These are phyloP conservation scores for Ctenodactylus gundi DNA, from an alignment of 2,113 vertebrate species.

Conservation along the genomic window DNA sequence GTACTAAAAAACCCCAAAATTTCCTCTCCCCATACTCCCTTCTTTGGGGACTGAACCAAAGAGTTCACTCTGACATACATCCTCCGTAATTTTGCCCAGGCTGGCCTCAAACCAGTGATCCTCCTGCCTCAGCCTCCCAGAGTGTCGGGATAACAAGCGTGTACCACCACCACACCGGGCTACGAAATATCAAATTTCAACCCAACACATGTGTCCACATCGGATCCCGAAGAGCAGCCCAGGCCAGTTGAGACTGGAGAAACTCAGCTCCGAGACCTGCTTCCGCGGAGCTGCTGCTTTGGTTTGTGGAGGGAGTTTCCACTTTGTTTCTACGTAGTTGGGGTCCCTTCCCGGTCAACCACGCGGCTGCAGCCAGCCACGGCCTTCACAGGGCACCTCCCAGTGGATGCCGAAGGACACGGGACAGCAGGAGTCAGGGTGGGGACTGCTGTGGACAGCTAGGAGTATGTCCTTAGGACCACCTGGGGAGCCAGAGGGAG, in stretches of 20 bases:
- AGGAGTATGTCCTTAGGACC: conserved; percentile 38
- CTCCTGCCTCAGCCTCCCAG: no score
- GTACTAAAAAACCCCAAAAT: no score
- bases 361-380: conserved; percentile 67
- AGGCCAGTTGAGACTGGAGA: neutral
- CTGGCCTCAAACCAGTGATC: no score
- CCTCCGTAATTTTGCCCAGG: no score
- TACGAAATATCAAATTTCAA: no score
- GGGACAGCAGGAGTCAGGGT: conserved; percentile 77
- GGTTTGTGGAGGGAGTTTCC: no score
- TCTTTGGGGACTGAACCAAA: no score
- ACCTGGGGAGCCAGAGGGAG: conserved; percentile 3
- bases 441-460: conserved; percentile 74
- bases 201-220: no score
- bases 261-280: conserved; percentile 57
- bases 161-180: no score
- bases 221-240: accelerated
- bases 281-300: neutral
- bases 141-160: no score
- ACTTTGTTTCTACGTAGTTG: neutral
- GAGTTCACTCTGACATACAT: no score
- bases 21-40: no score
- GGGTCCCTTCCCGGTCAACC: conserved; percentile 63
- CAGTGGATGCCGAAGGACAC: conserved; percentile 81
- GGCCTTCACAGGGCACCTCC: conserved; percentile 79